These are phyloP conservation scores for Nematostella vectensis DNA, from an alignment of 92 coral and sea anemone species.

Conservation along the genomic window DNA sequence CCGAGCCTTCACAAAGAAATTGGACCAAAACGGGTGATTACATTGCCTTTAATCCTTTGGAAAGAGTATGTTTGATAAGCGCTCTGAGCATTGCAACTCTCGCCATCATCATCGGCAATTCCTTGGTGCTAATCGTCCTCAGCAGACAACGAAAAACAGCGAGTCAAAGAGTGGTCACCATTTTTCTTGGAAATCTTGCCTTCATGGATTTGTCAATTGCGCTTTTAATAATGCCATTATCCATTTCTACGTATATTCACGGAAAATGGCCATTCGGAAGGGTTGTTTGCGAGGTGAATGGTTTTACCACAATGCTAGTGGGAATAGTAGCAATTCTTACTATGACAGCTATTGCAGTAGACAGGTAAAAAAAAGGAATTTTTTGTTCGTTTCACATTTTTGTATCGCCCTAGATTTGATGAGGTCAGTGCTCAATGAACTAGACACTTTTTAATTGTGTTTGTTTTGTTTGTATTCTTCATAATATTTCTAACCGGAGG, in stretches of 20 bases:
- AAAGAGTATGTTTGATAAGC: conserved; percentile 23
- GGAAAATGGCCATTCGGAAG: conserved; percentile 37
- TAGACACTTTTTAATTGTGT: too few relatives aligned
- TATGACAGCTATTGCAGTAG: conserved; percentile 60
- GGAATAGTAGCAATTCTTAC: conserved; percentile 59
- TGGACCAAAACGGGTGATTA: too few relatives aligned
- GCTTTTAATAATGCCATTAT: conserved; percentile 42
- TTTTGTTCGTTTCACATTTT: not conserved
- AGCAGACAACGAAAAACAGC: conserved; percentile 47
- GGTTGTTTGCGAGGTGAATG: conserved; percentile 50
- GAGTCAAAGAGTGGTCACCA: conserved; percentile 44
- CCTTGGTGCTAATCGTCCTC: conserved; percentile 40
- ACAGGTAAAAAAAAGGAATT: conserved; percentile 66
- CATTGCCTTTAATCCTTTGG: conserved; percentile 10
- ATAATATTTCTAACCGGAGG: too few relatives aligned
- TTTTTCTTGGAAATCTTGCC: conserved; percentile 54
- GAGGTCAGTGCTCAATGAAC: too few relatives aligned
- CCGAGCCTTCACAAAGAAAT: too few relatives aligned
- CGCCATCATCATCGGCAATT: conserved; percentile 39
- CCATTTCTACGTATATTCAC: conserved; percentile 33
- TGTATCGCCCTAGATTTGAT: too few relatives aligned
- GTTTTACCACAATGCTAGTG: conserved; percentile 54
- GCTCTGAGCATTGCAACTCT: conserved; percentile 30
- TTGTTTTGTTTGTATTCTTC: too few relatives aligned
- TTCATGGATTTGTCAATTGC: conserved; percentile 50